Conservation (phyloP, 2,888 invertebrate species). For the Melipona beecheii region DNA sequence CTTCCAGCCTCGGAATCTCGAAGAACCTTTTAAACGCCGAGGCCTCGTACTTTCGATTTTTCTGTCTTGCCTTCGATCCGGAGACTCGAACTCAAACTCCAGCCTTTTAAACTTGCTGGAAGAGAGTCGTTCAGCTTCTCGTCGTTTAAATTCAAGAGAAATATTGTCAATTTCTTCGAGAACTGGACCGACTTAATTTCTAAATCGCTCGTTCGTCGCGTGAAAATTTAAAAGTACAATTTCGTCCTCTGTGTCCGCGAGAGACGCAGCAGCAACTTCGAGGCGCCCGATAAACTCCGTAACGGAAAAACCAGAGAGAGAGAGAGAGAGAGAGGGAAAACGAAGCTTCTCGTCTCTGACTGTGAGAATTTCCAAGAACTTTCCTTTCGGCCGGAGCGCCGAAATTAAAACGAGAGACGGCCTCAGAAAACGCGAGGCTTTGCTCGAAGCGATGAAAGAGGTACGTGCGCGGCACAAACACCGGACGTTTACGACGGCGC, state of each 20-base stretch:
- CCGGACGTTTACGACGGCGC: slow-evolving; percentile 28
- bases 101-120: too few relatives aligned
- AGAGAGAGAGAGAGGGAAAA: background rate
- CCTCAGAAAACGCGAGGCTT: slow-evolving; percentile 13
- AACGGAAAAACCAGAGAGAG: too few relatives aligned
- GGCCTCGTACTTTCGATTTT: background rate
- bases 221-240: too few relatives aligned
- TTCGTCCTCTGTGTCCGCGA: too few relatives aligned
- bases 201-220: too few relatives aligned
- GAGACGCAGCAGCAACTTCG: background rate
- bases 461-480: slow-evolving; percentile 35
- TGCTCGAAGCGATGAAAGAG: background rate
- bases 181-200: too few relatives aligned
- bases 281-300: background rate
- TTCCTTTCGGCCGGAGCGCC: background rate
- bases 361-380: background rate
- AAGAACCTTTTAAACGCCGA: background rate
- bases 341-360: background rate
- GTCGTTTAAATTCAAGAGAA: too few relatives aligned
- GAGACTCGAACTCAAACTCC: background rate
- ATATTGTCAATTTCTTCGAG: too few relatives aligned
- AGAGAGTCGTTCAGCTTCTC: too few relatives aligned
- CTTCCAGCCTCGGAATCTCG: background rate
- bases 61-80: background rate
- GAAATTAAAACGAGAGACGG: background rate